These are phyloP conservation scores for Chaetophractus vellerosus DNA, from an alignment of 2,797 vertebrate species.

Conservation along the genomic window DNA sequence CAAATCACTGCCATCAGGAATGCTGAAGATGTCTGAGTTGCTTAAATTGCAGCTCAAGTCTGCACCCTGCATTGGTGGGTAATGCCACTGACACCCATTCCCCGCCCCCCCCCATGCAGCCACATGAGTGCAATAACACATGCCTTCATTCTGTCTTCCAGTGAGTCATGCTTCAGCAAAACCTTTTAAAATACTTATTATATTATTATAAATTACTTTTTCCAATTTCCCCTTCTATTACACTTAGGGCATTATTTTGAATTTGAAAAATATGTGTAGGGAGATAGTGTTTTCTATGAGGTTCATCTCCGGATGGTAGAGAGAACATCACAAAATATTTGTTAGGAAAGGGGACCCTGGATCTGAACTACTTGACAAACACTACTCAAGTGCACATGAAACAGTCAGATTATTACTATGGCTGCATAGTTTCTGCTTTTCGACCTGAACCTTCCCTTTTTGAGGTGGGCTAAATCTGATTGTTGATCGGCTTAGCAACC, in stretches of 20 bases:
- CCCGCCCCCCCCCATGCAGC: background rate
- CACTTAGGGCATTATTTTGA: background rate
- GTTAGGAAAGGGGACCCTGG: background rate
- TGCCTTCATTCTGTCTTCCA: slow-evolving; percentile 32
- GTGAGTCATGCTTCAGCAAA: background rate
- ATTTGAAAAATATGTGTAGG: background rate
- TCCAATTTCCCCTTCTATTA: background rate
- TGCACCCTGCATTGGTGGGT: background rate
- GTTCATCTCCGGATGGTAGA: background rate
- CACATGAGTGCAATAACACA: background rate
- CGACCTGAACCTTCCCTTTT: background rate
- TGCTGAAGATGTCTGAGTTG: background rate
- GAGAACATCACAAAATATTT: background rate
- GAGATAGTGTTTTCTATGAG: background rate
- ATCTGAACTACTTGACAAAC: background rate
- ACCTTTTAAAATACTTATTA: background rate
- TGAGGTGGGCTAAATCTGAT: background rate
- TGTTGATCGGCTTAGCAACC: background rate
- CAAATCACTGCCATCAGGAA: background rate
- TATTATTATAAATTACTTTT: background rate
- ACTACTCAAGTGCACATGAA: background rate
- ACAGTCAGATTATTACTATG: background rate
- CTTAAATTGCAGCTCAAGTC: accelerated
- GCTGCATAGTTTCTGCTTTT: background rate
- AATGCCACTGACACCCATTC: background rate